A percentile compares a stretch with the other conserved stretches of the same genome.
These are phyloP conservation scores for Synanthedon formicaeformis DNA, from an alignment of 2,888 invertebrate species.

Conservation along the genomic window DNA sequence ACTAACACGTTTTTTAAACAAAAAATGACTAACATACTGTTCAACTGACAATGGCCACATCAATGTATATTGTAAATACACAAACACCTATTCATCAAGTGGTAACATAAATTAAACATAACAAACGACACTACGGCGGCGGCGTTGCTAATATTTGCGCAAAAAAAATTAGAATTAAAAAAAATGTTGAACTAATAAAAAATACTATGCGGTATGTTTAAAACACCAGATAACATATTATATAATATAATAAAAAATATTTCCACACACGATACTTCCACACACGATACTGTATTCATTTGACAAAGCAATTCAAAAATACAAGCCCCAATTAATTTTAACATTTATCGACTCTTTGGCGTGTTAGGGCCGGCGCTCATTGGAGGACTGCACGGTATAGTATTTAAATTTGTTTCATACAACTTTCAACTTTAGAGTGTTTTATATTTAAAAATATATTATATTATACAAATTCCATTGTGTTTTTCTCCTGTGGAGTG, in stretches of 20 bases:
- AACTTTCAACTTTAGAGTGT: too few species aligned
- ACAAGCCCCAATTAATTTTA: neutral
- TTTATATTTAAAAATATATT: too few species aligned
- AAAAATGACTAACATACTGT: slow-evolving; percentile 25
- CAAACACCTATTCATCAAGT: slow-evolving; percentile 4
- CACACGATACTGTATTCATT: neutral
- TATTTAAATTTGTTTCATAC: too few species aligned
- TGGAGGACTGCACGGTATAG: too few species aligned
- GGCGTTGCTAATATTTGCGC: neutral
- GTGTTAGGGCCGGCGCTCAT: slow-evolving; percentile 12
- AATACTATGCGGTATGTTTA: neutral
- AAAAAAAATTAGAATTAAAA: neutral
- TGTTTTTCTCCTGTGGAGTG: too few species aligned
- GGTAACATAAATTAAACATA: neutral
- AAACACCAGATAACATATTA: neutral
- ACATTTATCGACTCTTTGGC: slow-evolving; percentile 42
- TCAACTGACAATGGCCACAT: slow-evolving; percentile 57
- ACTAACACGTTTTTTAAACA: slow-evolving; percentile 50
- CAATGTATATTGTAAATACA: slow-evolving; percentile 13
- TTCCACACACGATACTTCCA: neutral
- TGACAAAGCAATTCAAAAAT: neutral
- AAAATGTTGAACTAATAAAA: neutral
- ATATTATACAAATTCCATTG: too few species aligned
- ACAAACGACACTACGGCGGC: neutral
- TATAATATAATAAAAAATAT: neutral